Conservation (phyloP, 2,888 invertebrate genomes). For the Ormyrus pomaceus region DNA sequence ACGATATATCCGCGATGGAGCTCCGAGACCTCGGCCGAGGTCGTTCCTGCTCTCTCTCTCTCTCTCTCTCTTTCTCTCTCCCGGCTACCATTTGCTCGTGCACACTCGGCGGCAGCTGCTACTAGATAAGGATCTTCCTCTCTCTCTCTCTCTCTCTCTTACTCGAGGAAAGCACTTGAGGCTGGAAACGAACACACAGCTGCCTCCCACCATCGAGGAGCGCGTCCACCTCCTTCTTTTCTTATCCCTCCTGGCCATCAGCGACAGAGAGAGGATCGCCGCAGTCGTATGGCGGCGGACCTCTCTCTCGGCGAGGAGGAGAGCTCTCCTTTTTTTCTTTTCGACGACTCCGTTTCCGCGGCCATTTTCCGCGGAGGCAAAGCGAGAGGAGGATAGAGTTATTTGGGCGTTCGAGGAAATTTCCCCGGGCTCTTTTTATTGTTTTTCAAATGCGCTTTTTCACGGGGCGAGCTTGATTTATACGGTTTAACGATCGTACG, state of each 20-base stretch:
- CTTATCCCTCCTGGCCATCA: conserved; percentile 12
- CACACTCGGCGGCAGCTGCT: conserved; percentile 61
- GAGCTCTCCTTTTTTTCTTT: not conserved
- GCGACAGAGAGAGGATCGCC: too few relatives aligned
- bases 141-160: conserved; percentile 22
- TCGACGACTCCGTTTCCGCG: not conserved
- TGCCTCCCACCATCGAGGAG: conserved; percentile 65
- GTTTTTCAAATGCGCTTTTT: conserved; percentile 1
- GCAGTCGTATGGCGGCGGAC: too few relatives aligned
- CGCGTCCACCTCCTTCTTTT: conserved; percentile 1
- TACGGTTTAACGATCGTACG: conserved; percentile 27
- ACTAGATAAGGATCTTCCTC: conserved; percentile 59
- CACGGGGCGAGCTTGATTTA: conserved; percentile 29
- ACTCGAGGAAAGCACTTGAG: conserved; percentile 57
- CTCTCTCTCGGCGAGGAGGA: too few relatives aligned
- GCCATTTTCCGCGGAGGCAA: conserved; percentile 15
- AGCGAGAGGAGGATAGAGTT: conserved; percentile 8
- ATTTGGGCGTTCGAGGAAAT: conserved; percentile 22
- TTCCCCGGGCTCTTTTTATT: not conserved
- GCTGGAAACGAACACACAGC: conserved; percentile 62
- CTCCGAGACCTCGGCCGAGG: conserved; percentile 33
- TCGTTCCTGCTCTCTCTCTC: not conserved
- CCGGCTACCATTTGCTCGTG: conserved; percentile 51
- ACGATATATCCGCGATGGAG: conserved; percentile 33
- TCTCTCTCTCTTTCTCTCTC: too few relatives aligned